These are phyloP conservation scores for Melanchra persicariae DNA, from an alignment of 2,888 invertebrate genomes.

Conservation along the genomic window DNA sequence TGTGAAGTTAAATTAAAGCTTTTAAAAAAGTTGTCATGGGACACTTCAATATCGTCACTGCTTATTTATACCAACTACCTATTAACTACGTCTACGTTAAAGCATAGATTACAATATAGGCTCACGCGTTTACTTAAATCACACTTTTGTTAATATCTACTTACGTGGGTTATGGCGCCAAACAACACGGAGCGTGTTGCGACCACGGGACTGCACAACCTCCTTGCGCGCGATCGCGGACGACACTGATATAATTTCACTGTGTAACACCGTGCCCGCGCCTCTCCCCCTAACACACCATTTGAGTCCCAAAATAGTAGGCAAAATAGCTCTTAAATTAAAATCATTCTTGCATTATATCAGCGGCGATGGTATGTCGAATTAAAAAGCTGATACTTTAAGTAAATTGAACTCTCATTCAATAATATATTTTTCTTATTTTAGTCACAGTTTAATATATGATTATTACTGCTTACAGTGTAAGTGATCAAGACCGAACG, in stretches of 20 bases:
- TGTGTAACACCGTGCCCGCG: constrained; percentile 13
- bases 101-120: too few relatives aligned
- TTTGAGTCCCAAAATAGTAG: constrained; percentile 1
- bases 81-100: neutral
- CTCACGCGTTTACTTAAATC: too few relatives aligned
- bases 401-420: neutral
- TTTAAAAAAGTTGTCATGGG: constrained; percentile 2
- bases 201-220: constrained; percentile 11
- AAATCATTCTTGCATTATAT: constrained; percentile 5
- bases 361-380: constrained; percentile 1
- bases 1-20: constrained; percentile 1
- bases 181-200: constrained; percentile 13
- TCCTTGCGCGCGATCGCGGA: constrained; percentile 8
- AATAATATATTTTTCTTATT: constrained; percentile 1
- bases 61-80: constrained; percentile 7
- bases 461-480: constrained; percentile 1
- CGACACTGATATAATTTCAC: constrained; percentile 2
- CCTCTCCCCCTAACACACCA: constrained; percentile 14
- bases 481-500: constrained; percentile 3
- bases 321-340: constrained; percentile 1
- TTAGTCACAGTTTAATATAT: neutral
- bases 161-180: too few relatives aligned
- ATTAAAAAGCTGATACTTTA: constrained; percentile 1
- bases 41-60: constrained; percentile 1
- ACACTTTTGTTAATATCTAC: too few relatives aligned